Evolutionary conservation across 2,113 vertebrate species (phyloP).

Genomic region (Syngnathus scovelli): DNA sequence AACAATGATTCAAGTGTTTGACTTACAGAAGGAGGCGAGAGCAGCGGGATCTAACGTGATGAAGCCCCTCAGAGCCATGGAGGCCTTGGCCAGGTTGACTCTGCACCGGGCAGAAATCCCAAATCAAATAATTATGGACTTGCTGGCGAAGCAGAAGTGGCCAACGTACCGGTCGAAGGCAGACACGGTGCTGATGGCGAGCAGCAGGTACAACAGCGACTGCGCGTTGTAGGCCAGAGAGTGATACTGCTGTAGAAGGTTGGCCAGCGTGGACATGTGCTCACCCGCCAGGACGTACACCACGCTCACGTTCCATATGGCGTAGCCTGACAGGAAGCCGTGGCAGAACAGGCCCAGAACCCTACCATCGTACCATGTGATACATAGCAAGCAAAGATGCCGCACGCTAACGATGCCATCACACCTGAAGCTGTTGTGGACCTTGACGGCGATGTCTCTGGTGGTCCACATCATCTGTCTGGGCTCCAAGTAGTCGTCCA

Average conservation of each 20-base stretch:
- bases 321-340: constrained; percentile 88
- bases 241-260: constrained; percentile 87
- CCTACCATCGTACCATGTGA: constrained; percentile 47
- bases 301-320: constrained; percentile 87
- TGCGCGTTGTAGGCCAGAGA: constrained; percentile 84
- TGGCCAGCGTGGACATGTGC: constrained; percentile 75
- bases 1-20: not conserved
- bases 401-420: not conserved
- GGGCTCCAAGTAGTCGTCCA: constrained; percentile 78
- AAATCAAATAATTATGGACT: not conserved
- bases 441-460: constrained; percentile 82
- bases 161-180: constrained; percentile 84
- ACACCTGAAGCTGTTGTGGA: constrained; percentile 81
- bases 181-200: constrained; percentile 87
- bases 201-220: constrained; percentile 87
- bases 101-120: constrained; percentile 54
- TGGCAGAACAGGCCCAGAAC: constrained; percentile 84
- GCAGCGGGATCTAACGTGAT: constrained; percentile 84
- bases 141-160: not conserved
- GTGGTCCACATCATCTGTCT: constrained; percentile 80
- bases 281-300: constrained; percentile 86
- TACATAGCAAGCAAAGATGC: not conserved
- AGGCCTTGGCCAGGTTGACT: constrained; percentile 86
- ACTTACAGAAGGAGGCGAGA: constrained; percentile 89
- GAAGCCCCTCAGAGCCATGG: constrained; percentile 81